Base-by-base conservation (phyloP, 2,113 vertebrate genomes). In the Sturnus vulgaris region DNA sequence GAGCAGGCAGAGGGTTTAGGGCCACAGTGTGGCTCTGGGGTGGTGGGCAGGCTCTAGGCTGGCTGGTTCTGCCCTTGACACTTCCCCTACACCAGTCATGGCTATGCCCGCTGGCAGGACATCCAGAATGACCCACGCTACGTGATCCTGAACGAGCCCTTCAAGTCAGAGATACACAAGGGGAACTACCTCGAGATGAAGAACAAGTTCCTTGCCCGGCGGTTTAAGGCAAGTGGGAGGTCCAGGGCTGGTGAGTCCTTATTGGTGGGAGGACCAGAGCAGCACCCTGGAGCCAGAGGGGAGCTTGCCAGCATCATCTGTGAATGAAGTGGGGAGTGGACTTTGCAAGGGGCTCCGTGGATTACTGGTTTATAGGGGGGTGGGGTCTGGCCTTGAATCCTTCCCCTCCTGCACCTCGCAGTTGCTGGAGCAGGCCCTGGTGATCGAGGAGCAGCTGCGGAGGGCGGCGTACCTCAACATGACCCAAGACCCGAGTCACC, bases 161-260 rank as follows among this genome's bases (percentile, higher is more conserved):
- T 99, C 97, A 99, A 99, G 96, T 99, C 98, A 0, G 99, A 99
- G 98, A 98, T 99, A 75, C 99, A 99, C 95, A 99, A 99, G 92
- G 99, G 99, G 57, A 99, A 99, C 98, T 99, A 99, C 96, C 97
- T 99, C 9, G 99, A 99, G 97, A 99, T 99, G 99, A 99, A 99
- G 97, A 99, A 99, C 97, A 99, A 99, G 96, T 99, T 99, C 97
- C 98, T 99, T 71, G 99, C 99, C 35, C 98, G 99, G 20, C 98
- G 99, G 72, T 99, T 99, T 96, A 99, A 99, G 99, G 99, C 93
- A 30, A 90, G 96, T 82, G 68, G 49, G 46, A 25, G 60, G 66
- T 46, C 63, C 77, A 60, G 88, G 89, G 73, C 78, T 71, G 68
- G 59, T 40, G 59, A 76, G 63, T 82, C 57, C 61, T 59, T 31